Evolutionary conservation across 1,140 invertebrate genomes (phyloP), one percentile per base, ranked within the genome.

Genomic region (Drosophila eugracilis): DNA sequence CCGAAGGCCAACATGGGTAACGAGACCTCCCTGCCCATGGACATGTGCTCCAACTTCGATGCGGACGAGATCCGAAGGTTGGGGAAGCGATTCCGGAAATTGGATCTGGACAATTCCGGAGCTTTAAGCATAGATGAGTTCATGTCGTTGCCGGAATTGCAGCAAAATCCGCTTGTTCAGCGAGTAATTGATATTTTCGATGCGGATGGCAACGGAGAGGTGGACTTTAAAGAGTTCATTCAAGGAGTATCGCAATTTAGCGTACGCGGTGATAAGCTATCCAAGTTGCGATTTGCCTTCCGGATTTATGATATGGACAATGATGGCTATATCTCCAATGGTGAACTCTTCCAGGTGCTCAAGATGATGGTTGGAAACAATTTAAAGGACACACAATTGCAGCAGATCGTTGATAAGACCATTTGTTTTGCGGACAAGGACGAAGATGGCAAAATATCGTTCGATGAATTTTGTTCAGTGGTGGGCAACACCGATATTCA

Each of bases 281-380:
- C 98, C 58, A 99, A 99, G 93, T 93, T 99, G 80, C 94, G 97
- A 89, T 99, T 99, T 94, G 98, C 98, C 3, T 99, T 99, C 92
- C 96, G 98, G 92, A 99, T 99, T 92, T 99, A 99, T 92, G 98
- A 99, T 92, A 99, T 99, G 97, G 98, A 99, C 93, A 99, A 99
- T 92, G 98, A 99, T 93, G 98, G 98, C 5, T 99, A 96, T 91
- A 99, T 99, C 88, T 99, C 98, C 58, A 99, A 99, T 93, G 98
- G 98, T 21, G 98, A 99, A 93, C 94, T 99, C 15, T 99, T 99
- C 92, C 96, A 98, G 94, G 96, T 99, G 50, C 93, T 99, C 55
- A 99, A 99, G 94, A 99, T 99, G 98, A 99, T 99, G 98, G 98
- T 98, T 41, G 97, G 97, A 59, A 98, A 97, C 92, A 98, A 98